phyloP scores from a whole-genome alignment of 2,113 vertebrate genomes.

The Pimephales promelas region DNA sequence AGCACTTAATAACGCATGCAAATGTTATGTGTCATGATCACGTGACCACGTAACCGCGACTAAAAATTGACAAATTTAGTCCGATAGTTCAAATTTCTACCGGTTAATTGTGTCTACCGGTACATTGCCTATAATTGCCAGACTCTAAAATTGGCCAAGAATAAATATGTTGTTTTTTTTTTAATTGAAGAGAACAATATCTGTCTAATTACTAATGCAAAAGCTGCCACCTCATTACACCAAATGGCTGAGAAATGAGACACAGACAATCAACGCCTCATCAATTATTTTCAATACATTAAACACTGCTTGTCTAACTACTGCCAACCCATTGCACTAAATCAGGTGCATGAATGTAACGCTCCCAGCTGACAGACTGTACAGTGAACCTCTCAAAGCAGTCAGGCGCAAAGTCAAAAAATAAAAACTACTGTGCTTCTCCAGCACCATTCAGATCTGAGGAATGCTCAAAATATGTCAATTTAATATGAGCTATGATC shows the following conservation, averaged over 20 bases:
- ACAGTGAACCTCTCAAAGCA: constrained; percentile 42
- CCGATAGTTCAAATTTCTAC: no score
- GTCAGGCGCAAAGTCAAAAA: constrained; percentile 15
- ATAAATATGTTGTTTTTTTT: no score
- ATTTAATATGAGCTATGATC: constrained; percentile 28
- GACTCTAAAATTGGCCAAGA: no score
- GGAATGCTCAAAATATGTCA: constrained; percentile 21
- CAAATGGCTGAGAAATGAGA: background rate
- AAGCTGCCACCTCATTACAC: background rate
- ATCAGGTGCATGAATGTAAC: constrained; percentile 36
- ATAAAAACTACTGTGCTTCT: background rate
- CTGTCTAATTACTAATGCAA: background rate
- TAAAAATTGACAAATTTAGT: no score
- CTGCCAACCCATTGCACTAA: constrained; percentile 37
- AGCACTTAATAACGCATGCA: no score
- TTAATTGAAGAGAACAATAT: background rate
- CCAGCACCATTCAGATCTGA: constrained; percentile 30
- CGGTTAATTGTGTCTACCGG: no score
- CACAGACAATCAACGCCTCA: background rate
- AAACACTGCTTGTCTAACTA: constrained; percentile 35
- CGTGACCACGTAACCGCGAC: no score
- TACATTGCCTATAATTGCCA: no score
- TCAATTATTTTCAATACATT: constrained; percentile 21
- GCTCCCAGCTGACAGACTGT: constrained; percentile 21
- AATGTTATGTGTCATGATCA: no score